Conservation (phyloP, 2,888 invertebrate genomes). For the Drosophila antonietae region DNA sequence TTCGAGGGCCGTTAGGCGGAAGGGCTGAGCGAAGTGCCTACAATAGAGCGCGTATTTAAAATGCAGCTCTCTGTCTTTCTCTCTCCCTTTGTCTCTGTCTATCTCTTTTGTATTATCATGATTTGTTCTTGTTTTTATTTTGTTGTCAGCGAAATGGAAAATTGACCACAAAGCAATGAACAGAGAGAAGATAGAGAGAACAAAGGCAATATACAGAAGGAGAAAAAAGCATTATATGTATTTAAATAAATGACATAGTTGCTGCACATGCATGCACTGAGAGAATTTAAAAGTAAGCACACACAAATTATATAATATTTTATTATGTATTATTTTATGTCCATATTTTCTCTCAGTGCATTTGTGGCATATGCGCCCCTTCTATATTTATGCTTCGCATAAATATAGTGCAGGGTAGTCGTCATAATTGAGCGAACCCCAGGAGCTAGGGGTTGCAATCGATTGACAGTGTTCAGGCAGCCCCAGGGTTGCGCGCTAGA, state of each 20-base stretch:
- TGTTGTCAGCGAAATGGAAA: constrained; percentile 71
- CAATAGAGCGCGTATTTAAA: constrained; percentile 36
- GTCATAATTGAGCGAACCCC: constrained; percentile 3
- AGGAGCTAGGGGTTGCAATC: constrained; percentile 39
- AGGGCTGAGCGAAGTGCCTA: constrained; percentile 16
- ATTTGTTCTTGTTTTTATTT: constrained; percentile 50
- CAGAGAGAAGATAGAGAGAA: constrained; percentile 54
- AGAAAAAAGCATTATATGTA: constrained; percentile 26
- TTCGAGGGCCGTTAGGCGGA: constrained; percentile 42
- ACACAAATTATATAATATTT: too few species aligned
- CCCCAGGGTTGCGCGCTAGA: not conserved
- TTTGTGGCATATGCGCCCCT: constrained; percentile 13
- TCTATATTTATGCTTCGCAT: constrained; percentile 1
- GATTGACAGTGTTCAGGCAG: not conserved
- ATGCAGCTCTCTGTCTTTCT: constrained; percentile 12
- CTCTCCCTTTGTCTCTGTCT: not conserved
- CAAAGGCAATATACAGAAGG: constrained; percentile 31
- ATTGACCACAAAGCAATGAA: constrained; percentile 69
- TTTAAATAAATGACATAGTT: constrained; percentile 49
- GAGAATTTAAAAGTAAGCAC: not conserved
- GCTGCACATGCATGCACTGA: constrained; percentile 1
- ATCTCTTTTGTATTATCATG: constrained; percentile 12
- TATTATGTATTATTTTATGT: rapidly evolving
- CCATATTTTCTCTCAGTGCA: not conserved
- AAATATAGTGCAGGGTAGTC: constrained; percentile 16